Evolutionary conservation across 2,888 invertebrate genomes (phyloP).

Genomic region (Entomobrya multifasciata): DNA sequence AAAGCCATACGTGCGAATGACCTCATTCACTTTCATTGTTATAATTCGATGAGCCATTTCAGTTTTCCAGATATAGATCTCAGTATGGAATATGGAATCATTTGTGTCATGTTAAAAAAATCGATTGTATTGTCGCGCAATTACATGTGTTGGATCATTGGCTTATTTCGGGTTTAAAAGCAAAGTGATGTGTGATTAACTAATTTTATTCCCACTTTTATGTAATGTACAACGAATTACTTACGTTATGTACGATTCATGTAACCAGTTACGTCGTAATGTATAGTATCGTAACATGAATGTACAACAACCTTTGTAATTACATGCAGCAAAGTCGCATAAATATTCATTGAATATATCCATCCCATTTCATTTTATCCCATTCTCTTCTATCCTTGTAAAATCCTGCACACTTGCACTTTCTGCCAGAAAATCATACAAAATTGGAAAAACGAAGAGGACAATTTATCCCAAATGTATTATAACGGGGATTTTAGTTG

Average conservation of each 20-base stretch:
- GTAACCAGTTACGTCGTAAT: background rate
- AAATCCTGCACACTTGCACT: no score
- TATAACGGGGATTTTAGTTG: no score
- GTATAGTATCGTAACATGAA: background rate
- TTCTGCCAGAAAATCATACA: no score
- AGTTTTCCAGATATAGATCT: background rate
- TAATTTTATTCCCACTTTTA: no score
- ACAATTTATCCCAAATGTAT: no score
- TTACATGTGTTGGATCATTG: conserved; percentile 15
- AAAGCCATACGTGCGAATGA: conserved; percentile 37
- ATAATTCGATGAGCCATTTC: background rate
- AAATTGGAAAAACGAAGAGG: no score
- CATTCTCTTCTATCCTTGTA: no score
- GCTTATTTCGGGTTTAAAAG: background rate
- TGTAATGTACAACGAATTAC: no score
- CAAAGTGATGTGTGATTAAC: background rate
- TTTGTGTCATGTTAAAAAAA: background rate
- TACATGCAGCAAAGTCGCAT: conserved; percentile 11
- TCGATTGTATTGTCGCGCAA: no score
- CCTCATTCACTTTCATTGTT: conserved; percentile 43
- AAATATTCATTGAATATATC: conserved; percentile 32
- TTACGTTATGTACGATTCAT: no score
- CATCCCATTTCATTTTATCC: background rate
- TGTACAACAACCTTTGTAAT: background rate
- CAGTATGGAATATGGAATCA: background rate